phyloP scores from a whole-genome alignment of 2,888 invertebrate genomes.

The Chelonus formosanus region DNA sequence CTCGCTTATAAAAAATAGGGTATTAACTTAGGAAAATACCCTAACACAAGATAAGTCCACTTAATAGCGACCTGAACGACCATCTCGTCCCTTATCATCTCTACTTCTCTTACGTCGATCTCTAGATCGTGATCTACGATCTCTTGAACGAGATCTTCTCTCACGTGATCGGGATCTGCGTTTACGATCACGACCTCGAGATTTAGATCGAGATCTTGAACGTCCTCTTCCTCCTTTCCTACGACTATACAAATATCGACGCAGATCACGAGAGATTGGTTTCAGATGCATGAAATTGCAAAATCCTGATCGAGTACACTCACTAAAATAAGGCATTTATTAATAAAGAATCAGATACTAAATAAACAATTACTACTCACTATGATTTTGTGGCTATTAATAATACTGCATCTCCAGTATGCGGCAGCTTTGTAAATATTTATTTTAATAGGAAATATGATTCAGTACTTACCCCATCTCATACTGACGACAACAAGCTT shows the following conservation, averaged over 20 bases:
- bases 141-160: slow-evolving; percentile 49
- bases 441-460: neutral
- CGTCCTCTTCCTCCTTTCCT: slow-evolving; percentile 69
- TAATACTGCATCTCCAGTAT: too few species aligned
- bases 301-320: slow-evolving; percentile 98
- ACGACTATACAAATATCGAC: slow-evolving; percentile 82
- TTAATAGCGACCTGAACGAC: slow-evolving; percentile 68
- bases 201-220: slow-evolving; percentile 71
- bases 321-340: slow-evolving; percentile 65
- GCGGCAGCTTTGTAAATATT: too few species aligned
- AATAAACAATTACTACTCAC: too few species aligned
- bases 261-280: slow-evolving; percentile 93
- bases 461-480: slow-evolving; percentile 84
- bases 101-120: slow-evolving; percentile 60
- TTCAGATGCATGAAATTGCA: slow-evolving; percentile 99
- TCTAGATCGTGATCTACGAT: slow-evolving; percentile 60
- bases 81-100: slow-evolving; percentile 64
- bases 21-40: too few species aligned
- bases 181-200: slow-evolving; percentile 67
- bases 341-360: too few species aligned
- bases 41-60: neutral
- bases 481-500: slow-evolving; percentile 99
- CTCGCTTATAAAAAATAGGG: too few species aligned
- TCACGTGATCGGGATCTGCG: slow-evolving; percentile 62
- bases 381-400: neutral